Evolutionary conservation across 1,140 invertebrate species (phyloP), one percentile per base, ranked within the genome.

Genomic region (Tachypleus tridentatus): DNA sequence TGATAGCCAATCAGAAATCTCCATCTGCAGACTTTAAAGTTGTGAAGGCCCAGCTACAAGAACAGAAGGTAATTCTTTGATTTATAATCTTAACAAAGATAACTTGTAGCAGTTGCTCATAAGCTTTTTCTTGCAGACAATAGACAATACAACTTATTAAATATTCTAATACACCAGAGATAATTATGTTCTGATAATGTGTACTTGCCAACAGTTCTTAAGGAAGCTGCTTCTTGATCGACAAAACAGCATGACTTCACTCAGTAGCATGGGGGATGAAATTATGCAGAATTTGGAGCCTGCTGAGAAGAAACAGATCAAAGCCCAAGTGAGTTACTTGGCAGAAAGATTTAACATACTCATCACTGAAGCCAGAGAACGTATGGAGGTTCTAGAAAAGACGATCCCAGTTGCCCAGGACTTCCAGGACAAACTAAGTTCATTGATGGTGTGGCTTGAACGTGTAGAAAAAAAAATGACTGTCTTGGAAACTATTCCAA

Each of bases 21-120:
- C 93, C 93, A 7, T 95, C 93, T 1, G 89, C 90, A 3, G 95
- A 98, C 73, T 95, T 93, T 76, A 97, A 97, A 78, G 94, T 97
- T 0, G 91, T 95, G 3, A 97, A 97, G 74, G 93, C 91, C 0
- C 92, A 96, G 73, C 73, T 96, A n/a, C 92, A 96, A 77, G 93
- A 95, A 73, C 90, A 93, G 73, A 95, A 87, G 29, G 29, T 29
- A 29, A 29, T 29, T 29, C 29, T 29, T 29, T 29, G 29, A 29
- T 29, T 29, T 29, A 29, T 29, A 29, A 29, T 29, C 29, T 29
- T 29, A 29, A 2, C 29, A 29, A 29, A 29, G 29, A 29, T 29
- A 29, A 29, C 29, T 29, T 29, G 29, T 29, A 29, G 29, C 29
- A 29, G 29, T 29, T 29, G 29, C 29, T 29, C 29, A 29, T 29